Evolutionary conservation across 2,113 vertebrate species (phyloP).

Genomic region (Pelecanoides urinatrix): DNA sequence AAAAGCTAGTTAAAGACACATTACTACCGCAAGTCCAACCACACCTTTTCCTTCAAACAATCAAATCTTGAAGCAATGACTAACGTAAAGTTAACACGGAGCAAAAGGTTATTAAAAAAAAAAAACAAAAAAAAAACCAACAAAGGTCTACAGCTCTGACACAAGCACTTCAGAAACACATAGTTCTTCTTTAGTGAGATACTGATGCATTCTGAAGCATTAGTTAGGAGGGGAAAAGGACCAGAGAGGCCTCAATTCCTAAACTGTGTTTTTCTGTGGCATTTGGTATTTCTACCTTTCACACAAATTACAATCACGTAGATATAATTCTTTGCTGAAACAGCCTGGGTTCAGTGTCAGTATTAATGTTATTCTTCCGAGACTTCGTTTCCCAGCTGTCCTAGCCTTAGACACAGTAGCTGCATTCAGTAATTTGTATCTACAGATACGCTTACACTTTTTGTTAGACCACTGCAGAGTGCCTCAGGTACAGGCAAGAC

Average conservation of each 20-base stretch:
- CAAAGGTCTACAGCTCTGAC: background rate
- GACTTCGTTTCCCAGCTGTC: background rate
- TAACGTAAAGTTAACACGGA: background rate
- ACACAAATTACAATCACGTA: background rate
- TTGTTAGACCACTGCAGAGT: background rate
- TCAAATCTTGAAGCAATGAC: background rate
- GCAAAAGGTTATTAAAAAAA: background rate
- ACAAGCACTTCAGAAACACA: background rate
- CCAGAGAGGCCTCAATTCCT: background rate
- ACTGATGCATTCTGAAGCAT: background rate
- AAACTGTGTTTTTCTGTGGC: background rate
- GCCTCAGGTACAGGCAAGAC: background rate
- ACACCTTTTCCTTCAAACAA: constrained; percentile 38
- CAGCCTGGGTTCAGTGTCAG: background rate
- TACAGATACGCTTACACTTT: background rate
- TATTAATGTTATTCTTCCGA: background rate
- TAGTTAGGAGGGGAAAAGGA: background rate
- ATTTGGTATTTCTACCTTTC: background rate
- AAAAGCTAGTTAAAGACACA: background rate
- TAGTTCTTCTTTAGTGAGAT: background rate
- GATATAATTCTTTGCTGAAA: background rate
- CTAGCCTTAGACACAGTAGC: background rate
- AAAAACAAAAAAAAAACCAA: background rate
- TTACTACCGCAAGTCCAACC: background rate
- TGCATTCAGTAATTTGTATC: background rate